Percentiles rank a stretch among this genome's conserved stretches.
Conservation (phyloP, 2,888 invertebrate genomes). For the Phania funesta region DNA sequence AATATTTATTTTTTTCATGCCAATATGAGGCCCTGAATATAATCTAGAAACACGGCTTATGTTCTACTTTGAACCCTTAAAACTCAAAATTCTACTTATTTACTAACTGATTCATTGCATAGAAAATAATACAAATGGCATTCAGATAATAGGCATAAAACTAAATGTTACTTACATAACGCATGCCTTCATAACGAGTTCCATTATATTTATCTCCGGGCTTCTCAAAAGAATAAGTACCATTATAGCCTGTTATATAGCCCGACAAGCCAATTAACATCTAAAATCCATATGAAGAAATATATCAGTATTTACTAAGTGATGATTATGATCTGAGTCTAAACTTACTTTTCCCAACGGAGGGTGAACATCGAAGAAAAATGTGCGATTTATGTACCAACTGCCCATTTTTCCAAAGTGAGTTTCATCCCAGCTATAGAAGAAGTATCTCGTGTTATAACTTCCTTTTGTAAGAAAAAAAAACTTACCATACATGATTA, state of each 20-base stretch:
- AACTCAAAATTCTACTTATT: too few species aligned
- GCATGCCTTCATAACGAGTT: slow-evolving; percentile 94
- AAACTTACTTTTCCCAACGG: slow-evolving; percentile 94
- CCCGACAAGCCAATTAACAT: slow-evolving; percentile 97
- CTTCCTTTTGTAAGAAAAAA: not conserved
- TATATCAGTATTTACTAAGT: not conserved
- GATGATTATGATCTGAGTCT: not conserved
- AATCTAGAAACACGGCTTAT: too few species aligned
- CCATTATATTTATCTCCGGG: slow-evolving; percentile 97
- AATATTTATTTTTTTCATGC: too few species aligned
- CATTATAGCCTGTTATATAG: slow-evolving; percentile 95
- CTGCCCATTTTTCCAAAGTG: slow-evolving; percentile 99
- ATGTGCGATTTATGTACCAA: slow-evolving; percentile 98
- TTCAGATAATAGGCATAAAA: not conserved
- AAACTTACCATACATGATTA: slow-evolving; percentile 93
- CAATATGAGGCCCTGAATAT: too few species aligned
- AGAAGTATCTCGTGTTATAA: slow-evolving; percentile 67
- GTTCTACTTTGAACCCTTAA: too few species aligned
- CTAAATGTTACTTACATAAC: slow-evolving; percentile 85
- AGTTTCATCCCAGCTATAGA: slow-evolving; percentile 95
- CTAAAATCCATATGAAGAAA: slow-evolving; percentile 82
- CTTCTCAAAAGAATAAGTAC: slow-evolving; percentile 95
- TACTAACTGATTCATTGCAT: too few species aligned
- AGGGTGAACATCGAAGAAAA: slow-evolving; percentile 99
- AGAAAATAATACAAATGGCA: too few species aligned